Evolutionary conservation across 2,888 invertebrate species (phyloP), one percentile per base, ranked within the genome.

Genomic region (Terebella lapidaria): DNA sequence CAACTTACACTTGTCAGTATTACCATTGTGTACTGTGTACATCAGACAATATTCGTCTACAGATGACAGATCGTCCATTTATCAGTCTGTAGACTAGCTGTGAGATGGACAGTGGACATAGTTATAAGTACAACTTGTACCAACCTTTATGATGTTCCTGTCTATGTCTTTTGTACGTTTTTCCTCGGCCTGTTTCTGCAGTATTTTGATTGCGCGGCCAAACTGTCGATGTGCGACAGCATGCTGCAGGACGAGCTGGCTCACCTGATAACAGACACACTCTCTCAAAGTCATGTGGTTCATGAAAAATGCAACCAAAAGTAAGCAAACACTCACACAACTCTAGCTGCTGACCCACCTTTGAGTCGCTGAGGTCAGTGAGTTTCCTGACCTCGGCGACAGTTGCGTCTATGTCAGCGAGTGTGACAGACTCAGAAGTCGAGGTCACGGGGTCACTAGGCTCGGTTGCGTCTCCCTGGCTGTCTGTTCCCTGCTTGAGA

Each of bases 171-270:
- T 86, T 30, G 85, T 84, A 1, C 88, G 86, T 68, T 90, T 89
- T 45, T 95, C 94, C 70, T 96, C 96, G 63, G 86, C 86, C 65
- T 89, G 84, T 80, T 89, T 89, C 64, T 82, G 77, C 25, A 93
- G 82, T 64, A 89, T 84, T 78, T 91, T 92, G 66, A 90, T 80
- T 66, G 89, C 88, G 64, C 91, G 87, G 0, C 92, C 95, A 82
- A 88, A 90, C 58, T 93, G 91, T 64, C 86, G 84, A 72, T 89
- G 84, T 0, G 87, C 85, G 72, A 88, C 86, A 51, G 91, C 89
- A 77, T 95, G 91, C 88, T 78, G 77, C 15, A 81, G 76, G 42
- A 74, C 87, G 76, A 94, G 90, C 29, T 70, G 66, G 22, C 70
- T 62, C 26, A 72, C 72, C 76, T 79, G 71, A 3, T n/a, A n/a